phyloP scores from a whole-genome alignment of 1,140 invertebrate genomes.

The Sycobia sp. region DNA sequence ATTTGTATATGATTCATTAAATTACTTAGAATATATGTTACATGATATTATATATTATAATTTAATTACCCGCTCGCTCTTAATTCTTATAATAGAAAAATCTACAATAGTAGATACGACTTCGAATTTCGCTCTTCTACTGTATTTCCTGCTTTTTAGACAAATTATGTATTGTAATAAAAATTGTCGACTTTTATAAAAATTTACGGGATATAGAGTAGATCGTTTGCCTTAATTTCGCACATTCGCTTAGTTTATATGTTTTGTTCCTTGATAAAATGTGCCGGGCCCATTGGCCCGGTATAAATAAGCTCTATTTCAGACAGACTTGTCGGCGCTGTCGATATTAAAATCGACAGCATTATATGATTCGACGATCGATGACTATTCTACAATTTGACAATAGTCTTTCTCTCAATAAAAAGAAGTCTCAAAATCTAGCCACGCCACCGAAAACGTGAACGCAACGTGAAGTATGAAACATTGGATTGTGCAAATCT shows the following conservation, averaged over 20 bases:
- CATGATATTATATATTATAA: slow-evolving; percentile 44
- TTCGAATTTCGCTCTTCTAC: slow-evolving; percentile 28
- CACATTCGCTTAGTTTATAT: neutral
- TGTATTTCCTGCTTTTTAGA: slow-evolving; percentile 21
- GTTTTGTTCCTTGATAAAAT: slow-evolving; percentile 27
- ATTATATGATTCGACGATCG: slow-evolving; percentile 8
- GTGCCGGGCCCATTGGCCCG: slow-evolving; percentile 17
- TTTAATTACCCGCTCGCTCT: slow-evolving; percentile 38
- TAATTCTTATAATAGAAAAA: slow-evolving; percentile 47
- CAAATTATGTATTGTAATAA: slow-evolving; percentile 32
- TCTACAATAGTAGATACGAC: slow-evolving; percentile 41
- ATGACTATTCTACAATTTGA: slow-evolving; percentile 26
- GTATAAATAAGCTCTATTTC: slow-evolving; percentile 31
- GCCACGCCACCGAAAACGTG: slow-evolving; percentile 1
- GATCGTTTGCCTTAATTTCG: neutral
- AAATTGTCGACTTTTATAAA: slow-evolving; percentile 27
- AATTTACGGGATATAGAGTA: slow-evolving; percentile 23
- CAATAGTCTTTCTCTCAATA: slow-evolving; percentile 19
- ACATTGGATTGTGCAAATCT: slow-evolving; percentile 28
- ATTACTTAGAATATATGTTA: slow-evolving; percentile 45
- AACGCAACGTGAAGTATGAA: slow-evolving; percentile 19
- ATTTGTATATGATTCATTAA: slow-evolving; percentile 54
- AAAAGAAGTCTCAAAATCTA: slow-evolving; percentile 25
- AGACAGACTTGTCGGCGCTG: slow-evolving; percentile 27
- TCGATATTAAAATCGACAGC: slow-evolving; percentile 13